Evolutionary conservation across 2,113 vertebrate genomes (phyloP).

Genomic region (Oryzias celebensis): DNA sequence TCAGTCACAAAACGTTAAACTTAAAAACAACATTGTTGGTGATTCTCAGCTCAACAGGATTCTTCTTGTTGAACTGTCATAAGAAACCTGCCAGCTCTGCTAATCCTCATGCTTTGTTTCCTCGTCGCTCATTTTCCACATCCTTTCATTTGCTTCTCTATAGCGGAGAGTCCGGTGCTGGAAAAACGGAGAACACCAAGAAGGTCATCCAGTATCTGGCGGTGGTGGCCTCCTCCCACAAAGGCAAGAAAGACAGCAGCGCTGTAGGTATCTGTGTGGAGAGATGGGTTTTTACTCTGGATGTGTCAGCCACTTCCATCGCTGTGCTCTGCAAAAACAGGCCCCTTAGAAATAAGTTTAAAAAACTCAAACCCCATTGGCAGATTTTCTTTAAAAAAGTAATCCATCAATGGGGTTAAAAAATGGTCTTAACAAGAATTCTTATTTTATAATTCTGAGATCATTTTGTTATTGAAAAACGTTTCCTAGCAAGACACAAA

Average conservation of each 20-base stretch:
- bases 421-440: too few relatives aligned
- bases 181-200: slow-evolving; percentile 98
- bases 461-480: too few relatives aligned
- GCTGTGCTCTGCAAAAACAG: slow-evolving; percentile 55
- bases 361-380: too few relatives aligned
- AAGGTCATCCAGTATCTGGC: slow-evolving; percentile 98
- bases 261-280: slow-evolving; percentile 66
- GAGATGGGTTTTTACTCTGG: slow-evolving; percentile 64
- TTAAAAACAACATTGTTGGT: slow-evolving; percentile 19
- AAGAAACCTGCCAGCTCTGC: slow-evolving; percentile 24
- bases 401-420: too few relatives aligned
- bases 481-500: too few relatives aligned
- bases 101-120: slow-evolving; percentile 27
- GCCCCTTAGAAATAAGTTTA: too few relatives aligned
- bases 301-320: slow-evolving; percentile 81
- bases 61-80: slow-evolving; percentile 52
- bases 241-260: slow-evolving; percentile 84
- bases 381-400: too few relatives aligned
- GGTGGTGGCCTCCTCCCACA: slow-evolving; percentile 93
- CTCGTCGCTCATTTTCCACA: slow-evolving; percentile 4
- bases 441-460: too few relatives aligned
- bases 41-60: slow-evolving; percentile 43
- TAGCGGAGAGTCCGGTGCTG: slow-evolving; percentile 97
- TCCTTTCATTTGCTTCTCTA: slow-evolving; percentile 8
- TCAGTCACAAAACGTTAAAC: slow-evolving; percentile 33